Conservation (phyloP, 2,797 vertebrate species). For the Sardinella longiceps region DNA sequence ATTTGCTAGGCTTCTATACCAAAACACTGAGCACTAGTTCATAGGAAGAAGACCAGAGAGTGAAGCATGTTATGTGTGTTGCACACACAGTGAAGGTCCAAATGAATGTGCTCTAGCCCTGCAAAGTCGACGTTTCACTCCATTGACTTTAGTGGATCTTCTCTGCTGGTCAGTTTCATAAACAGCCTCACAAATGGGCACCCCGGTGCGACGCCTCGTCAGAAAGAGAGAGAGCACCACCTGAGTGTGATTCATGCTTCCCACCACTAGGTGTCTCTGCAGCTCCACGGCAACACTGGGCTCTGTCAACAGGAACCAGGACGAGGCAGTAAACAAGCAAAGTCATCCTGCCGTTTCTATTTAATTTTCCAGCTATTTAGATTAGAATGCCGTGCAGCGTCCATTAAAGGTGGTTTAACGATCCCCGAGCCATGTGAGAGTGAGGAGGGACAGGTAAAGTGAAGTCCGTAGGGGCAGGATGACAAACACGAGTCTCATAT, state of each 20-base stretch:
- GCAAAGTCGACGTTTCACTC: neutral
- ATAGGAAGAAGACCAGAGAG: too few species aligned
- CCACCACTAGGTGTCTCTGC: constrained; percentile 71
- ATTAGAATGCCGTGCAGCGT: constrained; percentile 63
- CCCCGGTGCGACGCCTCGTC: neutral
- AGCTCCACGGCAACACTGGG: constrained; percentile 56
- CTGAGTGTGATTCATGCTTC: constrained; percentile 51
- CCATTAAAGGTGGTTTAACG: constrained; percentile 59
- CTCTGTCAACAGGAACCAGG: constrained; percentile 33
- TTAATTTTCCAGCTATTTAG: constrained; percentile 67
- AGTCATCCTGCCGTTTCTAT: constrained; percentile 62
- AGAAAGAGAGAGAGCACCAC: too few species aligned
- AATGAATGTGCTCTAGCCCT: neutral
- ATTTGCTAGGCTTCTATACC: neutral
- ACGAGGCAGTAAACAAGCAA: constrained; percentile 45
- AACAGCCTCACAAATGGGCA: neutral
- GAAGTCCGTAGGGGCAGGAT: constrained; percentile 37
- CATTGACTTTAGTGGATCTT: neutral
- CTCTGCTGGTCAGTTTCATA: neutral
- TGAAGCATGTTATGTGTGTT: too few species aligned
- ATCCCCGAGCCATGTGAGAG: constrained; percentile 56
- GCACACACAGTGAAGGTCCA: neutral
- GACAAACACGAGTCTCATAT: constrained; percentile 37
- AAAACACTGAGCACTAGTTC: neutral
- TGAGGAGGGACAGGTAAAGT: neutral